Base-by-base conservation (phyloP, 2,888 invertebrate genomes). In the Prenolepis imparis region DNA sequence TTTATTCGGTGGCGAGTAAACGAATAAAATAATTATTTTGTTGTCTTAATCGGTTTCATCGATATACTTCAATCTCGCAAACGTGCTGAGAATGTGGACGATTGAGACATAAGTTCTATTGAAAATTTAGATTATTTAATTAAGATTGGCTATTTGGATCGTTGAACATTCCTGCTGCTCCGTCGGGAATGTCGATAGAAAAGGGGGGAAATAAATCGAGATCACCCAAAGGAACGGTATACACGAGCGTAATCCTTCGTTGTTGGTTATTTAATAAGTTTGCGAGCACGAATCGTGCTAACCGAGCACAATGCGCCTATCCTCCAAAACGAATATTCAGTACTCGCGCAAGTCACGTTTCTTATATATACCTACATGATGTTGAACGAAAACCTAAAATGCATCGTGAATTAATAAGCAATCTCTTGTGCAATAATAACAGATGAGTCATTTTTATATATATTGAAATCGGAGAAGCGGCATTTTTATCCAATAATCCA, bases 101-200 rank as follows among this genome's bases (percentile, higher is more conserved):
- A 78, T 70, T 70, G 72, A 70, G 70, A 70, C 57, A 44, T 70
- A 70, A 78, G 59, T 78, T 36, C 8, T 5, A 21, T 15, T 70
- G 57, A 78, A 78, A 78, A 78, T n/a, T n/a, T n/a, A n/a, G n/a
- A n/a, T n/a, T n/a, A 78, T 78, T 78, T 59, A 78, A 78, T 70
- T 78, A 59, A 78, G 32, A 78, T 59, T 44, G 41, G 18, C 57
- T 70, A 41, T 70, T 78, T 24, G 36, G 44, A 78, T 70, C 68
- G 41, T 39, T n/a, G n/a, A 11, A 18, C 75, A 44, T 75, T 64
- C 32, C 57, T 41, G 18, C 39, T 41, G 18, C 28, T 28, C 24
- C 52, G 9, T 36, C 18, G 44, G 52, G 32, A 11, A 52, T 11
- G 8, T 12, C 24, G 11, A 36, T 24, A 55, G 39, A 39, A 67